Conservation (phyloP, 2,797 vertebrate species). For the Tangara arthus region DNA sequence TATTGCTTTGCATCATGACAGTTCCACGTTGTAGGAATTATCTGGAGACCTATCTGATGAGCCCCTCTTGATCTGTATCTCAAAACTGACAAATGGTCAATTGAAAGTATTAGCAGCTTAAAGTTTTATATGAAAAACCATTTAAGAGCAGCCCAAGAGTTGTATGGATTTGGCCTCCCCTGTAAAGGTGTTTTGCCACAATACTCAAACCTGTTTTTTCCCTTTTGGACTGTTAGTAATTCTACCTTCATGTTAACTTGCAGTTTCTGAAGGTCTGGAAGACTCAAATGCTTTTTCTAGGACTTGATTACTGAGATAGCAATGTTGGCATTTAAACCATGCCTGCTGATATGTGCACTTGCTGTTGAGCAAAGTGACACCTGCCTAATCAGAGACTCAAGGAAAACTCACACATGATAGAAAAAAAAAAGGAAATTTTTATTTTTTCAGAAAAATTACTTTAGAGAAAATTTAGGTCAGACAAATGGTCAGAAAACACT, state of each 20-base stretch:
- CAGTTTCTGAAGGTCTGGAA: background rate
- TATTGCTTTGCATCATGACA: background rate
- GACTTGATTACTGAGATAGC: background rate
- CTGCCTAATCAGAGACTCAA: background rate
- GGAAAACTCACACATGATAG: background rate
- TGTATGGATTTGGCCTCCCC: background rate
- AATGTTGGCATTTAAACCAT: background rate
- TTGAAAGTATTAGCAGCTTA: background rate
- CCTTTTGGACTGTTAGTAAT: background rate
- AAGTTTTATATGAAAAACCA: background rate
- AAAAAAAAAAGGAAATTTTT: background rate
- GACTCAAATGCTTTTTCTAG: background rate
- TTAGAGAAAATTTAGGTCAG: background rate
- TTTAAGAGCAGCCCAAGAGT: background rate
- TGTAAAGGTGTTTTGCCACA: background rate
- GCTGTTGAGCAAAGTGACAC: background rate
- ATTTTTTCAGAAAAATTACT: background rate
- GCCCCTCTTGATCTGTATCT: background rate
- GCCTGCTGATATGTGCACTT: background rate
- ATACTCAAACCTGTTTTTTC: background rate
- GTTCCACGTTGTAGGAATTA: background rate
- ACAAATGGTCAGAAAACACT: background rate
- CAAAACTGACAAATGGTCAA: background rate
- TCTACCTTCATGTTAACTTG: background rate
- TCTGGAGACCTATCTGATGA: background rate